A percentile compares a stretch with the other conserved stretches of the same genome.
Evolutionary conservation across 2,113 vertebrate species (phyloP).

Genomic region (Connochaetes taurinus): DNA sequence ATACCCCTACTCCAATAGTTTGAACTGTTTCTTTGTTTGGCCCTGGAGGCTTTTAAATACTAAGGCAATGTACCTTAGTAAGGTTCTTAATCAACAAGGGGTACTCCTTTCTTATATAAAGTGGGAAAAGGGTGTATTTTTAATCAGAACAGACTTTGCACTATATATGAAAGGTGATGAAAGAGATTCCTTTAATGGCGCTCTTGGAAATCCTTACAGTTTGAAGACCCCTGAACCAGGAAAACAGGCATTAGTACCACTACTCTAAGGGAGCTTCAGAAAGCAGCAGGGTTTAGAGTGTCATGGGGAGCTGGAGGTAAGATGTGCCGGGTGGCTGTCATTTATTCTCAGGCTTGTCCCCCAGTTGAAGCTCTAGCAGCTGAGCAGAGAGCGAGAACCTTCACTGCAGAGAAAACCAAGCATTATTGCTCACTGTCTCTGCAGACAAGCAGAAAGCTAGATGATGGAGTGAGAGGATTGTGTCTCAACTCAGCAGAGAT

Average conservation of each 20-base stretch:
- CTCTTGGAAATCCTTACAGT: not conserved
- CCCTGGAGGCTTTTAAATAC: not conserved
- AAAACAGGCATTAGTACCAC: not conserved
- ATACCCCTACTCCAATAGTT: not conserved
- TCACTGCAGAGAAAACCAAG: not conserved
- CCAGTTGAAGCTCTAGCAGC: not conserved
- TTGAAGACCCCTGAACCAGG: not conserved
- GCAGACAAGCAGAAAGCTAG: not conserved
- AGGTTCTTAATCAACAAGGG: not conserved
- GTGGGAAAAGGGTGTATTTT: not conserved
- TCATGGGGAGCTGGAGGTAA: not conserved
- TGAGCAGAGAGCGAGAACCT: not conserved
- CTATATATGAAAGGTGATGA: not conserved
- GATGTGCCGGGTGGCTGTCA: not conserved
- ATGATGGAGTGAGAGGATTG: not conserved
- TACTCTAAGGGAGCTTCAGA: not conserved
- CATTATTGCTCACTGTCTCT: not conserved
- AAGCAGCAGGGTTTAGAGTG: not conserved
- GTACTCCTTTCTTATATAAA: not conserved
- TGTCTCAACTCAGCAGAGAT: not conserved
- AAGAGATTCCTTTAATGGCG: not conserved
- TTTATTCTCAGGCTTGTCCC: not conserved
- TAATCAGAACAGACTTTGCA: not conserved
- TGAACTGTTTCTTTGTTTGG: not conserved
- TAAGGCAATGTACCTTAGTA: not conserved